phyloP scores from a whole-genome alignment of 2,797 vertebrate species.

The Anomalospiza imberbis region DNA sequence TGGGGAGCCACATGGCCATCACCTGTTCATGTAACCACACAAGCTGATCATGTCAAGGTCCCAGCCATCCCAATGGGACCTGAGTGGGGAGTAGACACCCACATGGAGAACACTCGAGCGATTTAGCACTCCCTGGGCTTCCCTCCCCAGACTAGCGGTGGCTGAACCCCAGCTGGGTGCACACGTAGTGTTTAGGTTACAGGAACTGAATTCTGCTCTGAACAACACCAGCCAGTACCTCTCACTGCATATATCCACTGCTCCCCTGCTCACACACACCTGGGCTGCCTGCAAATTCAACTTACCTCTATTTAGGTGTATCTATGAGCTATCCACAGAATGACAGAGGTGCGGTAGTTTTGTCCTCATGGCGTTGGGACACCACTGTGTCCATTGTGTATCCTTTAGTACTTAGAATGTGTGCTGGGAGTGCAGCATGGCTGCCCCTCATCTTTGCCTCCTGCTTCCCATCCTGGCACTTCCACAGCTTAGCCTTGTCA shows the following conservation, averaged over 20 bases:
- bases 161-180: not conserved
- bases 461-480: not conserved
- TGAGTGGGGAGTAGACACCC: not conserved
- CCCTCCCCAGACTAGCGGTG: not conserved
- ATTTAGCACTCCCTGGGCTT: not conserved
- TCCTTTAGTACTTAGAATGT: not conserved
- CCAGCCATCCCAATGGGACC: not conserved
- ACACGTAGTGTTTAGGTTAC: accelerated
- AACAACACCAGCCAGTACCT: not conserved
- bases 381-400: accelerated
- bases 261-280: not conserved
- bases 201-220: not conserved
- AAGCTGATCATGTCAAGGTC: accelerated
- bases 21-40: not conserved
- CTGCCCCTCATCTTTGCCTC: not conserved
- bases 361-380: accelerated
- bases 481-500: accelerated
- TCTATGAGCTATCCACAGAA: not conserved
- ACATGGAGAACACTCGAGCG: accelerated
- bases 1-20: not conserved
- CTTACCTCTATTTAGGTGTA: not conserved
- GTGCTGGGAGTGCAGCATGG: not conserved
- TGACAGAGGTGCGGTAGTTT: not conserved
- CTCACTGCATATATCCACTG: not conserved
- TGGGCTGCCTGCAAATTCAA: not conserved